A percentile compares a stretch with the other conserved stretches of the same genome.
phyloP scores from a whole-genome alignment of 2,797 vertebrate genomes.

The Pangasius djambal region DNA sequence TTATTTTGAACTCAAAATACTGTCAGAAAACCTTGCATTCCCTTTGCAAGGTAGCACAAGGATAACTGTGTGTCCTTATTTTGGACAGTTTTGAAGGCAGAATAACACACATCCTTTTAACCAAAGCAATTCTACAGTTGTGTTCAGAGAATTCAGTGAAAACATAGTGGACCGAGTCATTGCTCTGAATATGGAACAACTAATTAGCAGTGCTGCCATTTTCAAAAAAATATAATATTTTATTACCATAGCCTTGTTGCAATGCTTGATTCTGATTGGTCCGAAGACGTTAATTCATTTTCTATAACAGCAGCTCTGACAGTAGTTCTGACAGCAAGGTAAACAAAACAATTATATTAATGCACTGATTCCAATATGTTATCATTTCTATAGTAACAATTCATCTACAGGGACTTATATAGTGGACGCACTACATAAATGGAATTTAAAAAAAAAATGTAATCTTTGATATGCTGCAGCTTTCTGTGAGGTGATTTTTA shows the following conservation, averaged over 20 bases:
- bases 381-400: not conserved
- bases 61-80: not conserved
- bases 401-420: too few relatives aligned
- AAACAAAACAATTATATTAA: not conserved
- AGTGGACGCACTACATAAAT: not conserved
- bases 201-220: too few relatives aligned
- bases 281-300: not conserved
- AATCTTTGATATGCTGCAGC: not conserved
- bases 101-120: not conserved
- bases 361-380: not conserved
- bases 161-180: not conserved
- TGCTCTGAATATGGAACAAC: not conserved
- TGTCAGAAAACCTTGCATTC: not conserved
- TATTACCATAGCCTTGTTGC: not conserved
- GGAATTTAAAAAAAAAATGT: not conserved
- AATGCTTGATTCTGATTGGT: not conserved
- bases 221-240: not conserved
- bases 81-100: not conserved
- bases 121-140: not conserved
- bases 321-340: not conserved
- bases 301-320: not conserved
- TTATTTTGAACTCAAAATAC: not conserved
- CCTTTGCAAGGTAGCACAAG: not conserved
- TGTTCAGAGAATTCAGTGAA: not conserved
- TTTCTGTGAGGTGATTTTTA: not conserved